Base-by-base conservation (phyloP, 2,797 vertebrate species). In the Salmo trutta region DNA sequence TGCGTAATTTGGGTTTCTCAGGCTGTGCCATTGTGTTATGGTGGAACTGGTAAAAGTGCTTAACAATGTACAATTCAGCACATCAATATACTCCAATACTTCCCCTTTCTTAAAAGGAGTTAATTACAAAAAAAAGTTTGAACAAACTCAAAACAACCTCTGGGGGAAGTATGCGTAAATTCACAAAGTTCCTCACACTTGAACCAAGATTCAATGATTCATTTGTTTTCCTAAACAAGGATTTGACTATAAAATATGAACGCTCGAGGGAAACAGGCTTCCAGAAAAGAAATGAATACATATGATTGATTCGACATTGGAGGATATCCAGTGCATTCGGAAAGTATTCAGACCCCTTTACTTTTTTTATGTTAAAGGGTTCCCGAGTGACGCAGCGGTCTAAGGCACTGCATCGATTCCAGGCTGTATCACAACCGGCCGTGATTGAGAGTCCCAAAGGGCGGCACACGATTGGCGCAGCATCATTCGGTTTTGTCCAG, bases 1-100 rank as follows among this genome's bases (percentile, higher is more conserved):
- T 87, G 86, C 83, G 64, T 86, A 90, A 84, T 82, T 84, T 83
- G 85, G 88, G 83, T 77, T 82, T 87, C 84, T 87, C 81, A 79
- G 76, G 80, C 77, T 73, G 81, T 73, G 53, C 73, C 53, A 62
- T 76, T n/a, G 31, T 33, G 74, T 51, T 7, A 52, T 75, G 62
- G 41, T 75, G 74, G 21, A 27, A 51, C 15, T 75, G 33, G 74
- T 64, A 21, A 74, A 75, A 66, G 62, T 41, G 33, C 54, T 21
- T 10, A 41, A 73, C 27, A 27, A 52, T 33, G 52, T 19, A 29
- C 52, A 29, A 24, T 31, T 17, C 52, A 56, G 52, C 53, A 54
- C 66, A 33, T 51, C 51, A 17, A 52, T 51, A 15, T 5, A 24
- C 51, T 27, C 24, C 41, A 71, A 64, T 64, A 64, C 59, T 27